A percentile compares a stretch with the other conserved stretches of the same genome.
These are phyloP conservation scores for Todus mexicanus DNA, from an alignment of 2,797 vertebrate genomes.

Conservation along the genomic window DNA sequence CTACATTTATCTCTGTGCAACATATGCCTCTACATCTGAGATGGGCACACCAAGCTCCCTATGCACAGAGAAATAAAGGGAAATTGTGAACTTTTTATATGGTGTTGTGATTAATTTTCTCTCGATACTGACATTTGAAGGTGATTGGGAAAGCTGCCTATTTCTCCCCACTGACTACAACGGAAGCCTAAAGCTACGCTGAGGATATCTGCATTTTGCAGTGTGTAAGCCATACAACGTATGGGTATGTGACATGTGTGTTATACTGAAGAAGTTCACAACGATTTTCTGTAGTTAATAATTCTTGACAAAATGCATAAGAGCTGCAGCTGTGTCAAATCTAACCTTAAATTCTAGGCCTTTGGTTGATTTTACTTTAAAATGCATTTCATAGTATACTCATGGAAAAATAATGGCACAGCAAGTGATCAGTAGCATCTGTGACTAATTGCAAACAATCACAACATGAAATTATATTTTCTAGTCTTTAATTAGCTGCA, in stretches of 20 bases:
- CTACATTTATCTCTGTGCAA: background rate
- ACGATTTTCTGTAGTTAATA: background rate
- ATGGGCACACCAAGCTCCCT: background rate
- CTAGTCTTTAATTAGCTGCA: conserved; percentile 31
- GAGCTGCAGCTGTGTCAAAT: background rate
- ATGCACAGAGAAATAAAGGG: background rate
- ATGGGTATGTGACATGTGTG: background rate
- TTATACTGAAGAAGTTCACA: background rate
- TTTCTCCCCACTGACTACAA: background rate
- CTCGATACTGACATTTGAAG: background rate
- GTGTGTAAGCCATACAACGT: background rate
- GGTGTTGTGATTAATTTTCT: background rate
- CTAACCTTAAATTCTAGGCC: background rate
- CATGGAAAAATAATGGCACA: conserved; percentile 5
- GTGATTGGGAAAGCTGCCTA: background rate
- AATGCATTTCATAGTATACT: background rate
- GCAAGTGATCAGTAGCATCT: conserved; percentile 28
- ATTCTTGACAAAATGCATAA: background rate
- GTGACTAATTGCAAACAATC: conserved; percentile 57
- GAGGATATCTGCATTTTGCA: background rate
- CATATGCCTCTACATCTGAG: background rate
- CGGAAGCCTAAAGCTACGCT: background rate
- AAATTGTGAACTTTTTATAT: background rate
- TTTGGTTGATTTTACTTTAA: conserved; percentile 6
- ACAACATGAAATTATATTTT: conserved; percentile 54